Base-by-base conservation (phyloP, 2,797 vertebrate species). In the Hephaestus fuliginosus region DNA sequence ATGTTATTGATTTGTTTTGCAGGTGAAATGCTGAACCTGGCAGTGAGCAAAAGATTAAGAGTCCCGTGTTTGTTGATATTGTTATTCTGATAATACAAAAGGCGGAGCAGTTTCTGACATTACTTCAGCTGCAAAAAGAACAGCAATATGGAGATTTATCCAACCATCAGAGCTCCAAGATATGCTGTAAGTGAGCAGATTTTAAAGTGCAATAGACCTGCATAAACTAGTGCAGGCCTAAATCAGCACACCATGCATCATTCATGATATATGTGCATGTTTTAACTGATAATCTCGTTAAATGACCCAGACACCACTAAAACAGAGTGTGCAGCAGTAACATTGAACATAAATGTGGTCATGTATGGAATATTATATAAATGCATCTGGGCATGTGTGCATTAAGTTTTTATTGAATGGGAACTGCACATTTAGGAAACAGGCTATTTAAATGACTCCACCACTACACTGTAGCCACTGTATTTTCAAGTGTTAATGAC, bases 241-340 rank as follows among this genome's bases (percentile, higher is more conserved):
- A 28, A 73, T 82, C 63, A 55, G 48, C 46, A 61, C n/a, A 66
- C 8, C 18, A 58, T 83, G 22, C 71, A 84, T 84, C 33, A 83
- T 85, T 86, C 80, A 83, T 77, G 52, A 72, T 57, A 22, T 52
- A 75, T 81, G 85, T 81, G 58, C 53, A 83, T 76, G 49, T n/a
- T 83, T 62, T 11, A 33, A 56, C 36, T 8, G 28, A 66, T 65
- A 10, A 62, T 82, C 33, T 82, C n/a, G 68, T 62, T 18, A 30
- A 71, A 68, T 46, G 46, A 71, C 25, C 36, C 22, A 28, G 17
- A 52, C 9, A 22, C 7, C 17, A 43, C 22, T 53, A 48, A 9
- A 39, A 63, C 18, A 64, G 7, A 20, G 7, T 33, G 20, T 28
- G 48, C 48, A 15, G n/a, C 36, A 20, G 30, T 12, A 15, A 53